Evolutionary conservation across 2,797 vertebrate genomes (phyloP).

Genomic region (Neosilurus mollespiculum): DNA sequence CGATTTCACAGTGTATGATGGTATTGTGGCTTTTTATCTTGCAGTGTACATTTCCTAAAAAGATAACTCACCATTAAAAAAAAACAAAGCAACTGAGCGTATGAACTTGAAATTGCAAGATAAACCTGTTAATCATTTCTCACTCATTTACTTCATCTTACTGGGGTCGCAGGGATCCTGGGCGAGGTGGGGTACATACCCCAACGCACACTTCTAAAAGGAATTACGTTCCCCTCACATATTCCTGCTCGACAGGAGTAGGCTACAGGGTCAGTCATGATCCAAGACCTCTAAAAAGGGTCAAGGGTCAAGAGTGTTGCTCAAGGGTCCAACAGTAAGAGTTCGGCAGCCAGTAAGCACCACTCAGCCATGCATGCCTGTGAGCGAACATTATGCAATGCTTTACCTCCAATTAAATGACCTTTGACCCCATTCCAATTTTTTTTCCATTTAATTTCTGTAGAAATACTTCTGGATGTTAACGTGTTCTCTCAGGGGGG

Average conservation of each 20-base stretch:
- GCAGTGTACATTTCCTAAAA: not conserved
- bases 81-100: not conserved
- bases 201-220: no score
- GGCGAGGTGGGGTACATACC: no score
- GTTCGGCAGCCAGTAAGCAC: not conserved
- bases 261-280: not conserved
- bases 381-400: not conserved
- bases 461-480: no score
- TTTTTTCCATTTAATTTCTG: no score
- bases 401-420: not conserved
- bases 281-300: not conserved
- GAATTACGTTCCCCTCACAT: not conserved
- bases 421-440: not conserved
- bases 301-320: not conserved
- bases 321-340: conserved; percentile 5
- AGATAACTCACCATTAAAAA: not conserved
- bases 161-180: no score
- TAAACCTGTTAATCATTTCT: not conserved
- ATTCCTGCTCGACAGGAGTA: not conserved
- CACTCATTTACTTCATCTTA: not conserved
- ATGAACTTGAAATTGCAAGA: not conserved
- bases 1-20: not conserved
- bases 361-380: not conserved
- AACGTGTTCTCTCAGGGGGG: no score
- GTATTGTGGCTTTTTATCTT: not conserved